These are phyloP conservation scores for Dasyprocta punctata DNA, from an alignment of 2,113 vertebrate genomes.

Conservation along the genomic window DNA sequence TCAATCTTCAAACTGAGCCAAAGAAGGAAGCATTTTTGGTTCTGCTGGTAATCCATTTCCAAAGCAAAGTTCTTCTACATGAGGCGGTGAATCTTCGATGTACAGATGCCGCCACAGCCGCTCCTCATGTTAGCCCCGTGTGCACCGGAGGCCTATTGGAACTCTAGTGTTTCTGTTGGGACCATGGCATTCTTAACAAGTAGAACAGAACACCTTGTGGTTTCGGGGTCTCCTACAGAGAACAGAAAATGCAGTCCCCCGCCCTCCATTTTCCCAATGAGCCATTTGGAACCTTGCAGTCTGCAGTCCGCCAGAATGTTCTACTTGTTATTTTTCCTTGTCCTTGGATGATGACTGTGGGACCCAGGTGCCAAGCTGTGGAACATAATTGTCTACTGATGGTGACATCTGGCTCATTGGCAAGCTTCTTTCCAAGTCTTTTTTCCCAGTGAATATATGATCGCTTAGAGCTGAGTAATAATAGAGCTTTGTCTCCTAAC, in stretches of 20 bases:
- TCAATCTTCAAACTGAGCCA: background rate
- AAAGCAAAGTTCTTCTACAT: background rate
- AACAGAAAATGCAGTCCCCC: background rate
- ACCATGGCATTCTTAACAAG: background rate
- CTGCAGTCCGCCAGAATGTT: conserved; percentile 61
- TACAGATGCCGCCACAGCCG: background rate
- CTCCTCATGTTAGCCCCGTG: background rate
- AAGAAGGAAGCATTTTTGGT: background rate
- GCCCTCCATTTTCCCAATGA: conserved; percentile 7
- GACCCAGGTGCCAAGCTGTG: conserved; percentile 72
- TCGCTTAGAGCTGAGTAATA: conserved; percentile 75
- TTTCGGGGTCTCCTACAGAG: background rate
- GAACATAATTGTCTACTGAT: conserved; percentile 82
- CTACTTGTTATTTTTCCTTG: conserved; percentile 68
- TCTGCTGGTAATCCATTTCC: background rate
- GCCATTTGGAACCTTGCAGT: conserved; percentile 61
- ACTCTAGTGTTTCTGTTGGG: background rate
- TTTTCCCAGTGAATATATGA: conserved; percentile 66
- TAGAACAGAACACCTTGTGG: background rate
- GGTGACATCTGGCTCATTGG: conserved; percentile 79
- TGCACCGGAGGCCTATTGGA: background rate
- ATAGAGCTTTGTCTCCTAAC: conserved; percentile 78
- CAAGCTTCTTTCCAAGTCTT: conserved; percentile 70
- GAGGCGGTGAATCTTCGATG: background rate
- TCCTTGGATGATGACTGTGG: conserved; percentile 72